A percentile compares a stretch with the other conserved stretches of the same genome.
Conservation (phyloP, 2,888 invertebrate genomes). For the Oxystoma pomonae region DNA sequence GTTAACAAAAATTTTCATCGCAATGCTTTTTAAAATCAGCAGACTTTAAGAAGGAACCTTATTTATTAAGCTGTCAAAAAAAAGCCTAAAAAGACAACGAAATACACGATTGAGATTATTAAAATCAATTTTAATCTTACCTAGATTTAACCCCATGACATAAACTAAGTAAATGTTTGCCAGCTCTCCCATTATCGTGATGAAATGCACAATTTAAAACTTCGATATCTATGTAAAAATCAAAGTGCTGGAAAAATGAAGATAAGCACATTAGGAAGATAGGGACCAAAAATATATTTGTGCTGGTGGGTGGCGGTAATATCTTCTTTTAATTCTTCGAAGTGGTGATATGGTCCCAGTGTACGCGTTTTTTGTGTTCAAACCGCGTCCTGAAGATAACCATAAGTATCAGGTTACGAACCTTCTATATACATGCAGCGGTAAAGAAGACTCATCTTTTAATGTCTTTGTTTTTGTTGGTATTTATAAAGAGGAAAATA, state of each 20-base stretch:
- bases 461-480: neutral
- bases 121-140: too few species aligned
- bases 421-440: neutral
- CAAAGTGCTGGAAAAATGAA: neutral
- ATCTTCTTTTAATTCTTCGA: constrained; percentile 15
- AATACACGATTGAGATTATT: too few species aligned
- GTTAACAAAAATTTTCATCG: too few species aligned
- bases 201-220: neutral
- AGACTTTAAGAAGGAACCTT: too few species aligned
- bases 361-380: neutral
- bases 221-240: neutral
- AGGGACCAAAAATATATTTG: neutral
- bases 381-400: neutral
- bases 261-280: neutral
- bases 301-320: constrained; percentile 15
- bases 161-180: too few species aligned
- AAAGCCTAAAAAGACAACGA: too few species aligned
- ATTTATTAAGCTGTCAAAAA: too few species aligned
- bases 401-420: neutral
- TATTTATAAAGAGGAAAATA: too few species aligned
- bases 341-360: constrained; percentile 6
- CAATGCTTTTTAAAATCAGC: too few species aligned
- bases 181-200: too few species aligned
- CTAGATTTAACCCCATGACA: too few species aligned
- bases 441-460: neutral